Base-by-base conservation (phyloP, 37 sponge, comb jelly and placozoan species). In the Ianthella basta region DNA sequence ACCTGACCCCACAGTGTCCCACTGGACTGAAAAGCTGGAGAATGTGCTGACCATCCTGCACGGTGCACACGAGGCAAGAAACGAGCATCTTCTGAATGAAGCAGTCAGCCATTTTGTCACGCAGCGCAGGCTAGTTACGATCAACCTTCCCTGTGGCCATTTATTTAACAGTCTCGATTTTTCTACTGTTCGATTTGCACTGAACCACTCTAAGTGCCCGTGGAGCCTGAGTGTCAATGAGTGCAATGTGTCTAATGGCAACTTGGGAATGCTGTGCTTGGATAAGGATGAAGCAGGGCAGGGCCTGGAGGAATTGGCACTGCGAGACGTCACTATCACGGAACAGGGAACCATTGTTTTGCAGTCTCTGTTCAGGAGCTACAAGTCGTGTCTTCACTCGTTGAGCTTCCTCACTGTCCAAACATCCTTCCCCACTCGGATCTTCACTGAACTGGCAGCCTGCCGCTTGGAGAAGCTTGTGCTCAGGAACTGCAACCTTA, bases 11-110 rank as follows among this genome's bases (percentile, higher is more conserved):
- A 75, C 24, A 44, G 37, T 36, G 54, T 20, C n/a, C n/a, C 25
- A 36, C 16, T 75, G 78, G 78, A n/a, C 78, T 41, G 38, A 41
- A 1, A 75, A 12, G 25, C 78, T 75, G 78, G 15, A 53, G n/a
- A 75, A 75, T 50, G 6, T 53, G n/a, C 33, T 75, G 12, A 50
- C 78, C 54, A 75, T 75, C 21, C 78, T 75, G 23, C 78, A 75
- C 25, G 78, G 78, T 14, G 44, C n/a, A 23, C 78, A 75, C 0
- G 78, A 75, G 39, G 32, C 78, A 13, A 19, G 40, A 1, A 75
- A 75, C 54, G 3, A 15, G 24, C 5, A 1, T 19, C 78, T 75
- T 23, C 53, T 75, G 54, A 50, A 75, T 19, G 38, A 41, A 23
- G 20, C 25, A 36, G 37, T 75, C 54, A 3, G 20, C 18, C 78